phyloP scores from a whole-genome alignment of 2,888 invertebrate genomes.

The Nemoura dubitans region DNA sequence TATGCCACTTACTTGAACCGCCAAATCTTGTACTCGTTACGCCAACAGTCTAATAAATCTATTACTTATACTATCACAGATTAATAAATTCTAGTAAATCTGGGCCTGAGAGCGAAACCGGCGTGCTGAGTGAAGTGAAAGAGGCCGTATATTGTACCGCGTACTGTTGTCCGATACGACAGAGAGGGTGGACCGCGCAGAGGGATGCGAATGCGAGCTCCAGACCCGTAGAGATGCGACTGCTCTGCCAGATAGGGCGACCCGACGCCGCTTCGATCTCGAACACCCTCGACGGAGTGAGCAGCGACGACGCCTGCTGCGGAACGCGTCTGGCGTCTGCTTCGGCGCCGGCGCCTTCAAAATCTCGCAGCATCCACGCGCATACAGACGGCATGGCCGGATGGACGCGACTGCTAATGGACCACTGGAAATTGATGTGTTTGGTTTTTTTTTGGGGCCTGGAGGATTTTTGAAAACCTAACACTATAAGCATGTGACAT shows the following conservation, averaged over 20 bases:
- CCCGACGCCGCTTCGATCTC: background rate
- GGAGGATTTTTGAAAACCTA: no score
- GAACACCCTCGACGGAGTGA: background rate
- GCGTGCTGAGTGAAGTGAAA: no score
- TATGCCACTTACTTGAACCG: background rate
- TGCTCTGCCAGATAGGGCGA: background rate
- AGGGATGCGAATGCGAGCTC: background rate
- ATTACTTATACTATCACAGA: no score
- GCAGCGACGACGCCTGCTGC: background rate
- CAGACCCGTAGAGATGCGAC: background rate
- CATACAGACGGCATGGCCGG: background rate
- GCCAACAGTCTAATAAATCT: background rate
- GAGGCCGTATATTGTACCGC: no score
- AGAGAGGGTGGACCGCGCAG: background rate
- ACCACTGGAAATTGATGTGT: background rate
- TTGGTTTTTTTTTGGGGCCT: background rate
- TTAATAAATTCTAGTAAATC: no score
- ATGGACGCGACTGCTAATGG: background rate
- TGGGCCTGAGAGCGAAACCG: no score
- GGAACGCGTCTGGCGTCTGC: background rate
- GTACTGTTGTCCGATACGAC: background rate
- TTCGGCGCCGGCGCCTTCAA: background rate
- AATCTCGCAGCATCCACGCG: background rate
- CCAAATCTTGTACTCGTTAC: background rate
- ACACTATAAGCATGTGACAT: no score